Conservation (phyloP, 2,888 invertebrate species). For the Diogma glabrata region DNA sequence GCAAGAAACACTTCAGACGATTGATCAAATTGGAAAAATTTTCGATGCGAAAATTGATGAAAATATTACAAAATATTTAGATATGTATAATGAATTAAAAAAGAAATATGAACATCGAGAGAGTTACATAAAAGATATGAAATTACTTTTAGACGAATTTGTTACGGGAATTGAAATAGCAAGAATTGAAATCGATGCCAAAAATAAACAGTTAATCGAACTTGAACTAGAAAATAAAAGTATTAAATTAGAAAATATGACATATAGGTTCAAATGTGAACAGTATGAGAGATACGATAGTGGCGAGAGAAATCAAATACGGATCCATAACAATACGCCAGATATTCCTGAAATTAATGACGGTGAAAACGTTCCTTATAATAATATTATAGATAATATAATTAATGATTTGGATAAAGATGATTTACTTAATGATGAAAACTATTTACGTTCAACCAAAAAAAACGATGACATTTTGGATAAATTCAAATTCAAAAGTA, state of each 20-base stretch:
- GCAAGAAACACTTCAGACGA: constrained; percentile 35
- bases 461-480: too few species aligned
- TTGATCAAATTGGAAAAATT: constrained; percentile 37
- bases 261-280: constrained; percentile 25
- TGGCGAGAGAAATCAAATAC: constrained; percentile 30
- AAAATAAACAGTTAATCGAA: constrained; percentile 28
- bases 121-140: constrained; percentile 36
- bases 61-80: constrained; percentile 33
- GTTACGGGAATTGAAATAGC: constrained; percentile 35
- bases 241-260: constrained; percentile 33
- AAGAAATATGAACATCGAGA: constrained; percentile 35
- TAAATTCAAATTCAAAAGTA: too few species aligned
- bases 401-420: constrained; percentile 12
- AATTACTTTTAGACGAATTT: constrained; percentile 35
- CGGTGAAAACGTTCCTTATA: constrained; percentile 15
- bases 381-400: constrained; percentile 18
- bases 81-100: constrained; percentile 33
- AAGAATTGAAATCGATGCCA: constrained; percentile 33
- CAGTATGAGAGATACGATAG: constrained; percentile 25
- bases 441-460: too few species aligned
- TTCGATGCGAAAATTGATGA: constrained; percentile 36
- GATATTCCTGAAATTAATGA: constrained; percentile 9
- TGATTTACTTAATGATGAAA: neutral
- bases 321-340: neutral
- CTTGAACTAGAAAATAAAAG: constrained; percentile 34